Percentiles rank a stretch among this genome's conserved stretches.
Conservation (phyloP, 2,888 invertebrate species). For the Gastrophysa polygoni region DNA sequence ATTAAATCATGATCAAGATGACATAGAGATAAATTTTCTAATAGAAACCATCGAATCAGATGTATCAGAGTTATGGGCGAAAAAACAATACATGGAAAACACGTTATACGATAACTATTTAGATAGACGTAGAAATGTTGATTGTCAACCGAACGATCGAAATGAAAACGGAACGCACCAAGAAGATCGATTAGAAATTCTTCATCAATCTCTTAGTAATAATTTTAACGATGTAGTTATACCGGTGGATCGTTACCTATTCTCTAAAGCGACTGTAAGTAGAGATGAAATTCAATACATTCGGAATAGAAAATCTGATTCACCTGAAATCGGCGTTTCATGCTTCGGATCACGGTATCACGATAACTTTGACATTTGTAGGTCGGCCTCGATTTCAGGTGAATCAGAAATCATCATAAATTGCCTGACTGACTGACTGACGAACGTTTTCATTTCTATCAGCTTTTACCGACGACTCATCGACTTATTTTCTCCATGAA, state of each 20-base stretch:
- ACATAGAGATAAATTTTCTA: constrained; percentile 40
- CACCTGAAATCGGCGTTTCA: background rate
- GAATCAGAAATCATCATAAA: background rate
- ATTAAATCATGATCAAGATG: constrained; percentile 26
- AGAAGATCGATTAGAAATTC: background rate
- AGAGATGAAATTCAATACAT: background rate
- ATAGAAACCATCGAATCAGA: constrained; percentile 46
- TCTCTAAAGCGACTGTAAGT: background rate
- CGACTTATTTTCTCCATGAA: background rate
- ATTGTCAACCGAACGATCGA: background rate
- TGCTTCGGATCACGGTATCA: background rate
- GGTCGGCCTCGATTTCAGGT: background rate
- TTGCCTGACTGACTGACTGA: background rate
- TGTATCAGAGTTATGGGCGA: constrained; percentile 44
- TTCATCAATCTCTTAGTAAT: background rate
- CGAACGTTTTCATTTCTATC: background rate
- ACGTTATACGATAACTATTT: constrained; percentile 25
- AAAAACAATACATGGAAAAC: constrained; percentile 35
- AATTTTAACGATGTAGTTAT: background rate
- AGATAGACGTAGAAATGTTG: background rate
- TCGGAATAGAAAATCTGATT: background rate
- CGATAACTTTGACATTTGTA: background rate
- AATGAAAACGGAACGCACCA: background rate
- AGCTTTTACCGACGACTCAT: background rate
- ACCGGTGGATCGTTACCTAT: background rate